phyloP scores from a whole-genome alignment of 2,888 invertebrate species.

The Arrhopalites spinosus region DNA sequence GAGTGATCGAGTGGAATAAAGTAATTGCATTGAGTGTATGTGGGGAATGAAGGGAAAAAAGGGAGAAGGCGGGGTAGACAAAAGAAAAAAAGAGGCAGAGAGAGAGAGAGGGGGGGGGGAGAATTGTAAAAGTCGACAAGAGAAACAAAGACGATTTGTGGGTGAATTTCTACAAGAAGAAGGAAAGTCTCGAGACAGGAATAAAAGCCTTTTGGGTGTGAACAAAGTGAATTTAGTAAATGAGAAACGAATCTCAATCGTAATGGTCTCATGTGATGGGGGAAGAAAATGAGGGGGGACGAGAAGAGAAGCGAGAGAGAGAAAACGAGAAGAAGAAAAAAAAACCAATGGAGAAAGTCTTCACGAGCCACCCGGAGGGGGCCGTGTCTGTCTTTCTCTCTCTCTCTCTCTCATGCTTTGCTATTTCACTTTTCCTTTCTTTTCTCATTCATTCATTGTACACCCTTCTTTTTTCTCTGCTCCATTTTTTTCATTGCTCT shows the following conservation, averaged over 20 bases:
- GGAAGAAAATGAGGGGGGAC: not conserved
- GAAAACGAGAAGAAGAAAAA: too few species aligned
- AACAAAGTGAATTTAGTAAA: slow-evolving; percentile 17
- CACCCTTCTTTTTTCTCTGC: not conserved
- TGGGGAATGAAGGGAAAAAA: not conserved
- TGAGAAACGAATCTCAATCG: not conserved
- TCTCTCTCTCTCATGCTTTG: not conserved
- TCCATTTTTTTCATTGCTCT: not conserved
- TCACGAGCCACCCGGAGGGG: not conserved
- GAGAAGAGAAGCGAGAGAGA: not conserved
- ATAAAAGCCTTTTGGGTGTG: slow-evolving; percentile 7
- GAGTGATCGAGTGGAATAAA: not conserved
- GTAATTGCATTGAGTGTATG: not conserved
- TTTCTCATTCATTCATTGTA: not conserved
- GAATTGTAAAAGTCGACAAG: not conserved
- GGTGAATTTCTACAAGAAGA: not conserved
- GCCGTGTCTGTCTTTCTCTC: not conserved
- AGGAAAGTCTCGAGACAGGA: not conserved
- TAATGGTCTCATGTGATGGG: not conserved
- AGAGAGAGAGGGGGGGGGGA: slow-evolving; percentile 1
- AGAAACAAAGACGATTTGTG: too few species aligned
- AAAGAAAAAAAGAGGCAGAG: slow-evolving; percentile 2
- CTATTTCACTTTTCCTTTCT: not conserved
- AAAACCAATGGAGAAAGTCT: not conserved
- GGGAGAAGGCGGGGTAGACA: not conserved